Conservation (phyloP, 2,797 vertebrate genomes). For the Nannoperca obscura region DNA sequence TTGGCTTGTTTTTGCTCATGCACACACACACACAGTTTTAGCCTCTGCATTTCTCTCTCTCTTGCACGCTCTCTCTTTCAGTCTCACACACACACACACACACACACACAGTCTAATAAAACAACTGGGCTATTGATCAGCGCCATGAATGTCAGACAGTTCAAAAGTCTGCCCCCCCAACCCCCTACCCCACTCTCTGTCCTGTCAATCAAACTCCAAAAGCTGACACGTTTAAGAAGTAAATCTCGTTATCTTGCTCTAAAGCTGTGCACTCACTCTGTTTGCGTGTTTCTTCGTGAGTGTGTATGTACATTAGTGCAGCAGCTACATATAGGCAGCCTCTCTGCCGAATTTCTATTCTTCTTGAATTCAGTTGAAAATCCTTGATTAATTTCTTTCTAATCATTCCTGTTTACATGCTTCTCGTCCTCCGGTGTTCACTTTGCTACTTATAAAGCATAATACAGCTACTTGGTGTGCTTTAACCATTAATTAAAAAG, state of each 20-base stretch:
- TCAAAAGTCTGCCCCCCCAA: slow-evolving; percentile 51
- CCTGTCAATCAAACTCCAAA: slow-evolving; percentile 69
- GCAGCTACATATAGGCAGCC: slow-evolving; percentile 36
- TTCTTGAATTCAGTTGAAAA: slow-evolving; percentile 17
- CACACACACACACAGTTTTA: slow-evolving; percentile 28
- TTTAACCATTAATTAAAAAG: slow-evolving; percentile 6
- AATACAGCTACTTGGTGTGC: slow-evolving; percentile 17
- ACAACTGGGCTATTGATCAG: slow-evolving; percentile 80
- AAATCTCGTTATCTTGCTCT: slow-evolving; percentile 62
- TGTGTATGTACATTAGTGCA: slow-evolving; percentile 44
- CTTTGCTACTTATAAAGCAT: slow-evolving; percentile 57
- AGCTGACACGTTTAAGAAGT: slow-evolving; percentile 65
- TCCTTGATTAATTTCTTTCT: not conserved
- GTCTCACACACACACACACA: slow-evolving; percentile 29
- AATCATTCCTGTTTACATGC: not conserved
- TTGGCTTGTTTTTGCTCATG: slow-evolving; percentile 39
- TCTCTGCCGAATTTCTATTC: not conserved
- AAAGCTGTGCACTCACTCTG: slow-evolving; percentile 42
- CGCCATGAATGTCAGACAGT: slow-evolving; percentile 73
- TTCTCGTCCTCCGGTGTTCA: slow-evolving; percentile 20
- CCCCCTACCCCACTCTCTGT: not conserved
- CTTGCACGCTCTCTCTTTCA: slow-evolving; percentile 12
- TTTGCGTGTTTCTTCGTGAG: slow-evolving; percentile 17
- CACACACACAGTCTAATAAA: slow-evolving; percentile 58
- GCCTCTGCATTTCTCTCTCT: slow-evolving; percentile 42